phyloP scores from a whole-genome alignment of 1,140 invertebrate genomes.

The Oryctes rhinoceros region DNA sequence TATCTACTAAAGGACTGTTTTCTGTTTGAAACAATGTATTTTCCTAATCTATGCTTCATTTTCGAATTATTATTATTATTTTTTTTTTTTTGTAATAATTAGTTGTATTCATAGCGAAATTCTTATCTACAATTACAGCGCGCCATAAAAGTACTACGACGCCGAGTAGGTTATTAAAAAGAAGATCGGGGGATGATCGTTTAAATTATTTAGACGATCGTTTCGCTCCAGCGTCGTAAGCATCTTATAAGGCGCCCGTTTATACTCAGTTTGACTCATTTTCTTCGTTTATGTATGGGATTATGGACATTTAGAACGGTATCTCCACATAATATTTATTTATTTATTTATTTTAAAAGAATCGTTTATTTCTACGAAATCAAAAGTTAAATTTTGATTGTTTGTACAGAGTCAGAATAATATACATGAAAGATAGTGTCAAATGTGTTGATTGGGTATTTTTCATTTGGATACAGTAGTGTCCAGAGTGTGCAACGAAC shows the following conservation, averaged over 20 bases:
- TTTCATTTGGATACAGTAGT: neutral
- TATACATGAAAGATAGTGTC: conserved; percentile 24
- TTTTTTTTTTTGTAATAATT: neutral
- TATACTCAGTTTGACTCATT: neutral
- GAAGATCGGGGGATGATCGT: neutral
- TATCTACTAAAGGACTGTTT: conserved; percentile 25
- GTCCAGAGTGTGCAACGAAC: too few relatives aligned
- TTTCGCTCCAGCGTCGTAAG: too few relatives aligned
- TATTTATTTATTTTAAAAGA: neutral
- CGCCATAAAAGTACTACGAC: neutral
- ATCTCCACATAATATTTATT: neutral
- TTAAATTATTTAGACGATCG: too few relatives aligned
- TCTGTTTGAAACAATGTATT: conserved; percentile 29
- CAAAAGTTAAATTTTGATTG: conserved; percentile 18
- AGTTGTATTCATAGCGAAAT: neutral
- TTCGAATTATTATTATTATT: neutral
- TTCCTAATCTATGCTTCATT: neutral
- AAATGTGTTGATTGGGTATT: neutral
- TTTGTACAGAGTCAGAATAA: conserved; percentile 18
- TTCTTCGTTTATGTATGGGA: neutral
- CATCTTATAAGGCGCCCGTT: neutral
- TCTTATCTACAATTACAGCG: neutral
- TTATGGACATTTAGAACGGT: conserved; percentile 25
- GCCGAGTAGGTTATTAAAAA: neutral
- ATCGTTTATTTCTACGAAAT: neutral